Base-by-base conservation (phyloP, 2,888 invertebrate species). In the Nephrotoma appendiculata region DNA sequence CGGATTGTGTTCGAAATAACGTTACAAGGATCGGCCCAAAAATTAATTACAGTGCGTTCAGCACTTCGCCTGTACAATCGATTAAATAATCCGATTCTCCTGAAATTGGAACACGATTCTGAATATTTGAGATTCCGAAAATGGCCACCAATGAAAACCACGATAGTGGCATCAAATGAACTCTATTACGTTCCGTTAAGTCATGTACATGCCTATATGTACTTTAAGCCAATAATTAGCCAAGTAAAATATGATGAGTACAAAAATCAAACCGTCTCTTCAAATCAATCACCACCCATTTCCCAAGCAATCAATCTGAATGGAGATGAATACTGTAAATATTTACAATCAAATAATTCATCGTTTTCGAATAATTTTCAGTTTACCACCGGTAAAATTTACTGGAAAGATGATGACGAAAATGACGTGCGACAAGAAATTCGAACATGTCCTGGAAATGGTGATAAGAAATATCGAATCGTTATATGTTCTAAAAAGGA, bases 11-110 rank as follows among this genome's bases (percentile, higher is more conserved):
- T 99, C 90, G 96, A 97, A 88, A 97, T 99, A 19, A 95, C 96
- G 0, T 92, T 98, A 88, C 98, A 98, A 91, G 98, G 98, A 0
- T 97, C 98, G 1, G 99, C 99, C 0, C 95, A 97, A 89, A 99
- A 99, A 92, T 92, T 99, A 89, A 96, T 98, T 86, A 96, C 97
- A 7, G 96, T 99, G 15, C 94, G 98, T 87, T 99, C 99, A 7
- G 97, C 98, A 43, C 92, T 99, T 88, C 94, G 95, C 89, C 92
- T 98, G 2, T 92, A 94, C 86, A 99, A 99, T 92, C 93, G 93
- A 89, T 92, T 98, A 89, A 94, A 95, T 86, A 95, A 96, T 89
- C 91, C 94, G 0, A 93, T 98, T 11, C 94, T 96, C 88, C 90
- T 97, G 0, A 95, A 95, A 89, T 92, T 97, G 90, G 95, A 95